Evolutionary conservation across 2,113 vertebrate genomes (phyloP).

Genomic region (Heterochromis multidens): DNA sequence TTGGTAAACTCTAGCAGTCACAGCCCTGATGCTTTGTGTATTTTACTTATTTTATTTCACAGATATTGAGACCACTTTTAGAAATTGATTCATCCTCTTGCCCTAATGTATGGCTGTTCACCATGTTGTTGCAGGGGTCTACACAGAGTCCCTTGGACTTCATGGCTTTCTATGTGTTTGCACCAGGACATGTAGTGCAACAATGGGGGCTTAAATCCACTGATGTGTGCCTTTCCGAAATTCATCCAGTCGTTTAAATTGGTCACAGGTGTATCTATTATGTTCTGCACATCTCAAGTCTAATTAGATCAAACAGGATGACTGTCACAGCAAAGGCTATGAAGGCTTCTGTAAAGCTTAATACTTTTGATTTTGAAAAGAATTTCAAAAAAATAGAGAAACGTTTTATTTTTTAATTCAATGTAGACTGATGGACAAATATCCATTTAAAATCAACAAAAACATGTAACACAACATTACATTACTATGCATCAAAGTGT

Average conservation of each 20-base stretch:
- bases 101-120: background rate
- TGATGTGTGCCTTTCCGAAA: background rate
- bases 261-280: background rate
- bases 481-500: background rate
- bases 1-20: background rate
- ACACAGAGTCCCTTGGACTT: no score
- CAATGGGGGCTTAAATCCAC: background rate
- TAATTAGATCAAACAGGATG: background rate
- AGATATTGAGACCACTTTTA: background rate
- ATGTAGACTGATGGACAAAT: background rate
- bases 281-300: background rate
- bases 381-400: background rate
- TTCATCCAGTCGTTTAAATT: no score
- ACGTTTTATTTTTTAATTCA: background rate
- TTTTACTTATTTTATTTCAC: background rate
- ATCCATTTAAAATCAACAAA: background rate
- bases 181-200: background rate
- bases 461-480: background rate
- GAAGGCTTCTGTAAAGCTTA: background rate
- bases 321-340: background rate
- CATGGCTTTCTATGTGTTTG: background rate
- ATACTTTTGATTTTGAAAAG: background rate
- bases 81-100: background rate
- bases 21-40: background rate
- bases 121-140: no score